Conservation (phyloP, 2,888 invertebrate genomes). For the Nebria salina region DNA sequence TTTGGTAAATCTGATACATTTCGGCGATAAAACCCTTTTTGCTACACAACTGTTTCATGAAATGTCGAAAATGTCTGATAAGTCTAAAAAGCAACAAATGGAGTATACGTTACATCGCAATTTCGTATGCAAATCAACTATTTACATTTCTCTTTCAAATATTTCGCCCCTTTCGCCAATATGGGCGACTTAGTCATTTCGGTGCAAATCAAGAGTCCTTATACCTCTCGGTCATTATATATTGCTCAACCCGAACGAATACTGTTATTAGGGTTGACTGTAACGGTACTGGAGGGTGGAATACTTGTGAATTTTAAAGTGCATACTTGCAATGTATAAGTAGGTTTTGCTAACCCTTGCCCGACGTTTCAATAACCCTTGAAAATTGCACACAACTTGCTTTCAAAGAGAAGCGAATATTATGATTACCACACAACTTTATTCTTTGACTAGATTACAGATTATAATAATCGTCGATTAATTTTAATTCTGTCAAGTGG, state of each 20-base stretch:
- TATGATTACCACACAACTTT: neutral
- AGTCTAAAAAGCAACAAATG: neutral
- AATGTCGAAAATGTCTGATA: neutral
- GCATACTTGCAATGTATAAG: neutral
- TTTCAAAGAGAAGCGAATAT: neutral
- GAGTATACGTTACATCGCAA: neutral
- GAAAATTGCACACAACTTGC: neutral
- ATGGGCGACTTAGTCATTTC: neutral
- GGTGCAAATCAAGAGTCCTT: neutral
- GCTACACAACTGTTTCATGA: neutral
- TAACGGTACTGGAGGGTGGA: neutral
- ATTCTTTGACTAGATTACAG: neutral
- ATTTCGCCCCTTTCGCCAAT: slow-evolving; percentile 12
- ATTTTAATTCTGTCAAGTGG: neutral
- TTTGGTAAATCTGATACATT: too few species aligned
- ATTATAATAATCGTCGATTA: neutral
- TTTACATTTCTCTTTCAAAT: slow-evolving; percentile 16
- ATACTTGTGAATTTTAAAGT: neutral
- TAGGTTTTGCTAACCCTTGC: neutral
- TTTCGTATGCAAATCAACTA: slow-evolving; percentile 31
- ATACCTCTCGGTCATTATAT: neutral
- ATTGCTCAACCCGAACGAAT: neutral
- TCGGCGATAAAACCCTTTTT: neutral
- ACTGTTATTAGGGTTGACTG: too few species aligned
- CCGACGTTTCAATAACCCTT: neutral